phyloP scores from a whole-genome alignment of 2,113 vertebrate species.

The Pedionomus torquatus region DNA sequence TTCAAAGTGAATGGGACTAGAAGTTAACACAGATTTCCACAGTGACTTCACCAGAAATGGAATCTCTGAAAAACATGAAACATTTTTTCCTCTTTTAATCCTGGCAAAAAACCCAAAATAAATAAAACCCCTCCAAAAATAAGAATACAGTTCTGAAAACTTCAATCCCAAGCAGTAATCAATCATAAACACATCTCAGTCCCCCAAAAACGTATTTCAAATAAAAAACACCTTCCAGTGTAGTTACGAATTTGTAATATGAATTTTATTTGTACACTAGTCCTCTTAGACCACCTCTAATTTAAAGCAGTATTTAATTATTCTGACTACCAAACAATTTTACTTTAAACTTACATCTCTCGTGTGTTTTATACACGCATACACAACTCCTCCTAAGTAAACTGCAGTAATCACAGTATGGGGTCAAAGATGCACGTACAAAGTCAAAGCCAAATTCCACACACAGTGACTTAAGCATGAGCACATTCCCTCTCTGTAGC shows the following conservation, averaged over 20 bases:
- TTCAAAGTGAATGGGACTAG: neutral
- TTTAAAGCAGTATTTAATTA: neutral
- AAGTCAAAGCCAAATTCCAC: neutral
- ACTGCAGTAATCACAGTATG: neutral
- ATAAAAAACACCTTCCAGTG: neutral
- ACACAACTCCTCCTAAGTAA: neutral
- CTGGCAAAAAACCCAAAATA: neutral
- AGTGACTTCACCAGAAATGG: neutral
- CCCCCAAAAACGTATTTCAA: neutral
- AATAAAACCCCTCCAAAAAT: neutral
- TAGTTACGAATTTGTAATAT: neutral
- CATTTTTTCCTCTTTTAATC: slow-evolving; percentile 8
- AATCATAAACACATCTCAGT: fast-evolving
- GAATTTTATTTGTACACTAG: neutral
- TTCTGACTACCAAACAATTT: neutral
- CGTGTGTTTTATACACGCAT: neutral
- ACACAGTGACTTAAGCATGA: neutral
- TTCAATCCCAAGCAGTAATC: neutral
- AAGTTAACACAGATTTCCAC: neutral
- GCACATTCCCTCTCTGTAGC: neutral
- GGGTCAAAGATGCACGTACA: neutral
- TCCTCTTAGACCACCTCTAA: neutral
- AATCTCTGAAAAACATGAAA: neutral
- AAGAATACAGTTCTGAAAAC: neutral
- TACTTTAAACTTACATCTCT: neutral